Evolutionary conservation across 1,140 invertebrate species (phyloP).

Genomic region (Hylyphantes graminicola): DNA sequence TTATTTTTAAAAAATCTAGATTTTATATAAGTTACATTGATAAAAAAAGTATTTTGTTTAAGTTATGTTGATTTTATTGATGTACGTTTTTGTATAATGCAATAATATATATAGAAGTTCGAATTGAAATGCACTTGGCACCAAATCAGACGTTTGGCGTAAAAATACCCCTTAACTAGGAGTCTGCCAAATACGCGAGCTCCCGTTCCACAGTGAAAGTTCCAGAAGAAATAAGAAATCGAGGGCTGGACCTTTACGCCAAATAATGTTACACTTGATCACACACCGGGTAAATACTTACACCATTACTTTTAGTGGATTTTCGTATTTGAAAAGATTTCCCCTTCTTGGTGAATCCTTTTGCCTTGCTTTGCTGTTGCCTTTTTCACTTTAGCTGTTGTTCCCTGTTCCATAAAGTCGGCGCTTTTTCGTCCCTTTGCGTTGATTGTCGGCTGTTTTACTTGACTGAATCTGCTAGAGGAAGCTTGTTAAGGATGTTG

Average conservation of each 20-base stretch:
- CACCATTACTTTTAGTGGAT: slow-evolving; percentile 55
- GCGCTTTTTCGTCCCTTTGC: background rate
- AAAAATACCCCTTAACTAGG: no score
- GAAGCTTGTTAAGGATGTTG: background rate
- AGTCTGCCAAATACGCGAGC: no score
- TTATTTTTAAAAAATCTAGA: no score
- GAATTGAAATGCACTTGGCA: no score
- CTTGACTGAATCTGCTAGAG: background rate
- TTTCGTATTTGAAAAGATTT: slow-evolving; percentile 53
- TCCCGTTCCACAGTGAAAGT: background rate
- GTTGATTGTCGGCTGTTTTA: slow-evolving; percentile 13
- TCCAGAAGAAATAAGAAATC: slow-evolving; percentile 29
- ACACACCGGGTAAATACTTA: slow-evolving; percentile 49
- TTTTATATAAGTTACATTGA: no score
- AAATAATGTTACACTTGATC: slow-evolving; percentile 53
- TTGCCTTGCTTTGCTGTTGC: no score
- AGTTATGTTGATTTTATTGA: no score
- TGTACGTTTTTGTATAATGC: no score
- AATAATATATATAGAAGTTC: no score
- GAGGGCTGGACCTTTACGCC: slow-evolving; percentile 36
- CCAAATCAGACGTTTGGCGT: no score
- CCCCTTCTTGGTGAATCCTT: background rate
- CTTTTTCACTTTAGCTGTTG: background rate
- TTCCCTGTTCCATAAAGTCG: background rate
- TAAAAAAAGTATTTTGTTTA: no score